phyloP scores from a whole-genome alignment of 2,797 vertebrate species.

The Eleutherodactylus coqui region DNA sequence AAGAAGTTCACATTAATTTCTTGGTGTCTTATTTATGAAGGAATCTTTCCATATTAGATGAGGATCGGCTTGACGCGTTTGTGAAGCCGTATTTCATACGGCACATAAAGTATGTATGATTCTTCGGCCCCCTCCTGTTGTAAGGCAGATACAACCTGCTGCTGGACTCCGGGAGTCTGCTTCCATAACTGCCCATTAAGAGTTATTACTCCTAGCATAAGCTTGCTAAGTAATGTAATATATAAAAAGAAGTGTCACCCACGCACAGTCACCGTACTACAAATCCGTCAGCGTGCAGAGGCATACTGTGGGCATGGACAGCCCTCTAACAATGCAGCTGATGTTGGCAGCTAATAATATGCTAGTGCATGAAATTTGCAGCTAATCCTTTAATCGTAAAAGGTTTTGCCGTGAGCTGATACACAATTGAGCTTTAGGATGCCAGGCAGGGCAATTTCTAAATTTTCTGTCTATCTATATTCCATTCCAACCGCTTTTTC shows the following conservation, averaged over 20 bases:
- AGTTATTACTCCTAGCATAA: slow-evolving; percentile 49
- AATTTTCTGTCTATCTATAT: background rate
- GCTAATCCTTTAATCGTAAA: slow-evolving; percentile 32
- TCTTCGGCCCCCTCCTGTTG: background rate
- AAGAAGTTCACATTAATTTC: background rate
- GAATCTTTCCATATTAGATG: background rate
- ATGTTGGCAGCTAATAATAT: slow-evolving; percentile 47
- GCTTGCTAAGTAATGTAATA: slow-evolving; percentile 58
- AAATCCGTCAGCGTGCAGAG: slow-evolving; percentile 33
- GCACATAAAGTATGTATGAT: slow-evolving; percentile 26
- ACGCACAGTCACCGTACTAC: slow-evolving; percentile 42
- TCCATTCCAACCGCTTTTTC: background rate
- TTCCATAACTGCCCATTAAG: slow-evolving; percentile 37
- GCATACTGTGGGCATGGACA: slow-evolving; percentile 43
- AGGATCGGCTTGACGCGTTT: background rate
- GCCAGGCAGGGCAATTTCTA: background rate
- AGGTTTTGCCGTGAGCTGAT: slow-evolving; percentile 7
- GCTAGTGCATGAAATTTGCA: slow-evolving; percentile 19
- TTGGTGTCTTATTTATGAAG: background rate
- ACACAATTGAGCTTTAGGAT: slow-evolving; percentile 17
- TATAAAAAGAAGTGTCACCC: slow-evolving; percentile 54
- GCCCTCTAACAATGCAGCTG: slow-evolving; percentile 46
- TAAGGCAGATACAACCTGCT: slow-evolving; percentile 18
- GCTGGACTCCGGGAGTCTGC: slow-evolving; percentile 23
- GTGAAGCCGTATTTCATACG: background rate